Conservation (phyloP, 2,888 invertebrate genomes). For the Aleiodes leptofemur region DNA sequence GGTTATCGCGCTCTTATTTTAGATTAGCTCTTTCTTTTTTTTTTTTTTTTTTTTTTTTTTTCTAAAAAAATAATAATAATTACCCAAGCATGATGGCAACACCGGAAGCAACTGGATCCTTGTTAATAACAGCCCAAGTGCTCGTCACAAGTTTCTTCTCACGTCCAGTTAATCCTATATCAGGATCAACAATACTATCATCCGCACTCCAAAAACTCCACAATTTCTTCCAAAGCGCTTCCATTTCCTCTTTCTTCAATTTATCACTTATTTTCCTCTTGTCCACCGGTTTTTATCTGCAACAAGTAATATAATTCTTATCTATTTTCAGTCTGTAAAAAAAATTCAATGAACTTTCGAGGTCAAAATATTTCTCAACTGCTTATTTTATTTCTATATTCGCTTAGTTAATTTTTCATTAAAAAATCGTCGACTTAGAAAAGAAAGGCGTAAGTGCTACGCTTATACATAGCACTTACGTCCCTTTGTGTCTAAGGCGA, state of each 20-base stretch:
- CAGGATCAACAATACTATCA: slow-evolving; percentile 67
- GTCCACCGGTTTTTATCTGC: not conserved
- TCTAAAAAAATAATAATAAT: too few species aligned
- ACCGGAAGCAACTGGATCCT: slow-evolving; percentile 75
- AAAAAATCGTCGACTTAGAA: too few species aligned
- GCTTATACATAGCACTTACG: too few species aligned
- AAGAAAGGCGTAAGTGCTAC: too few species aligned
- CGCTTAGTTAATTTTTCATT: too few species aligned
- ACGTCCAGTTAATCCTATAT: slow-evolving; percentile 74
- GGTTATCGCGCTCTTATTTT: too few species aligned
- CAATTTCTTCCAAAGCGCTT: slow-evolving; percentile 61
- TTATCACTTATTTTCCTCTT: not conserved
- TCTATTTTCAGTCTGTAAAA: not conserved
- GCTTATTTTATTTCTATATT: too few species aligned
- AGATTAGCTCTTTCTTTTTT: too few species aligned
- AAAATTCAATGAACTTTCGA: too few species aligned
- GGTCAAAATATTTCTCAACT: too few species aligned
- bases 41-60: too few species aligned
- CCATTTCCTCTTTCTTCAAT: slow-evolving; percentile 61
- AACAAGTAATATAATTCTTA: slow-evolving; percentile 2
- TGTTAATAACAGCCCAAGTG: slow-evolving; percentile 75
- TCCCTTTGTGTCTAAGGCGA: too few species aligned
- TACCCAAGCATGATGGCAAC: slow-evolving; percentile 71
- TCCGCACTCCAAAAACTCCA: slow-evolving; percentile 61
- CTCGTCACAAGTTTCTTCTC: slow-evolving; percentile 74